Evolutionary conservation across 2,113 vertebrate species (phyloP).

Genomic region (Cyprinodon tularosa): DNA sequence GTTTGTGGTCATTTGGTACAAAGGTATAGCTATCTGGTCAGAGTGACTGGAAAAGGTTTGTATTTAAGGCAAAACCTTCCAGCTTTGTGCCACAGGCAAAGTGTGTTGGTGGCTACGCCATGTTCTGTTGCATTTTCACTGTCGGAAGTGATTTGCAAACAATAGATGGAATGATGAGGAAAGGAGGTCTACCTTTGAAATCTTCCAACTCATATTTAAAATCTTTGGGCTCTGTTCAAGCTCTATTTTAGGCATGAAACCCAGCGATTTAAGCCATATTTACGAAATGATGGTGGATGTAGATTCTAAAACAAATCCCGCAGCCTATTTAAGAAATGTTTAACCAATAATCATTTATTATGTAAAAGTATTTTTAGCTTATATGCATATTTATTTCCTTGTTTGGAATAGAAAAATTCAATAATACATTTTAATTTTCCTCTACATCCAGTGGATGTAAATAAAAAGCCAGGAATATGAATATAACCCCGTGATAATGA

Average conservation of each 20-base stretch:
- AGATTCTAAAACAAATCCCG: too few relatives aligned
- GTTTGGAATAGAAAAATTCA: too few relatives aligned
- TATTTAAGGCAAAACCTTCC: background rate
- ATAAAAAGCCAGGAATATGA: conserved; percentile 25
- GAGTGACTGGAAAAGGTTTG: background rate
- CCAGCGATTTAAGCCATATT: background rate
- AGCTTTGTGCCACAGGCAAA: background rate
- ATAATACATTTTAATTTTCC: too few relatives aligned
- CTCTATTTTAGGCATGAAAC: background rate
- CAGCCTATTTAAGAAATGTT: too few relatives aligned
- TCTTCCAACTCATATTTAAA: background rate
- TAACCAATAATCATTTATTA: too few relatives aligned
- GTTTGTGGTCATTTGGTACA: background rate
- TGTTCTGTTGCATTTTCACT: background rate
- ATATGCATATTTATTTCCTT: too few relatives aligned
- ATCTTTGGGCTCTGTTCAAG: background rate
- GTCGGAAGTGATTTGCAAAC: background rate
- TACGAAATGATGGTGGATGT: background rate
- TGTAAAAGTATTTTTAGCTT: too few relatives aligned
- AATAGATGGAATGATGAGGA: background rate
- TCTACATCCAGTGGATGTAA: background rate
- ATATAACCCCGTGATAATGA: conserved; percentile 54
- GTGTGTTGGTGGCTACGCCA: background rate
- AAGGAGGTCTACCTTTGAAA: background rate
- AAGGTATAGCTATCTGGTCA: background rate